Base-by-base conservation (phyloP, 2,113 vertebrate species). In the Catharus minimus region DNA sequence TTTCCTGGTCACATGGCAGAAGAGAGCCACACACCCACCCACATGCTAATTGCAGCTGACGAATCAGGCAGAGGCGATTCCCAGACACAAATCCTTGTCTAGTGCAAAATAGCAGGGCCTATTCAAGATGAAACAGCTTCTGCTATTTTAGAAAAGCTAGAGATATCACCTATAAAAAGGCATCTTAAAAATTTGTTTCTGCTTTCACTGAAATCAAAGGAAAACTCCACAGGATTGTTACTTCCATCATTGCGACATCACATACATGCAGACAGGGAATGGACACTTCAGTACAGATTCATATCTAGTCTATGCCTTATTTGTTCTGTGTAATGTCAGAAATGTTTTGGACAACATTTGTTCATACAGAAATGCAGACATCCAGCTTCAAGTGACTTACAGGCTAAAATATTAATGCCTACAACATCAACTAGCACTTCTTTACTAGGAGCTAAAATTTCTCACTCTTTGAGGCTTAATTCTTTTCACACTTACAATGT, bases 381-480 rank as follows among this genome's bases (percentile, higher is more conserved):
- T 53, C 16, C 62, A 44, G 50, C 69, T 91, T 84, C 55, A 57
- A 75, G 44, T 60, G 1, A 52, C 60, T 67, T 77, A 74, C 43
- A 41, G 50, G 27, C 77, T 90, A 28, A 88, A 86, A 93, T 61
- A 92, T 89, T 85, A n/a, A 94, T 86, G 72, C 39, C 53, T 61
- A 62, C 76, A 53, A 77, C n/a, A 71, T 57, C 69, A 76, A 69
- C 36, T 55, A 83, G n/a, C 67, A 32, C 26, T 89, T 88, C 41
- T 60, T 68, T 62, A 66, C 15, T 43, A 28, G 4, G 2, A 79
- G 33, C 5, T 58, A 56, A 32, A 60, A 58, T 60, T 90, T 83
- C 58, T 92, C n/a, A 36, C 9, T 53, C 36, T 38, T 19, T 52
- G 39, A 53, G 17, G 17, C 33, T 68, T 76, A 22, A 11, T 30